Conservation (phyloP, 1,140 invertebrate genomes). For the Ceratina calcarata region DNA sequence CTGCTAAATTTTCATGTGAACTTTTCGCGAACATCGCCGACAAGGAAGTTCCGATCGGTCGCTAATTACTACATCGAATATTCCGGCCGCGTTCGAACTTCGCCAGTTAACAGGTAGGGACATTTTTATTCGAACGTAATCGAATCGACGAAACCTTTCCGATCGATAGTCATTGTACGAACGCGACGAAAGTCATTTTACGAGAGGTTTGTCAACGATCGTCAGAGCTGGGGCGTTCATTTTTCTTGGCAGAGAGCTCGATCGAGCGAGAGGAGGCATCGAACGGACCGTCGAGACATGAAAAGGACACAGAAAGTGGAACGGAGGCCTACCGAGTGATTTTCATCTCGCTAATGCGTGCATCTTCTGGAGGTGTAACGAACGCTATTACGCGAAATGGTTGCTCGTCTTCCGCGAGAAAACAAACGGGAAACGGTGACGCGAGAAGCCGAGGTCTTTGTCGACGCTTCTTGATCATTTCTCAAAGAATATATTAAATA, state of each 20-base stretch:
- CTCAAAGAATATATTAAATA: neutral
- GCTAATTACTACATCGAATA: slow-evolving; percentile 41
- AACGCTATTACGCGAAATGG: slow-evolving; percentile 47
- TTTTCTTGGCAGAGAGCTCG: slow-evolving; percentile 32
- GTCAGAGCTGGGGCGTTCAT: slow-evolving; percentile 19
- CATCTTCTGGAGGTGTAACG: slow-evolving; percentile 38
- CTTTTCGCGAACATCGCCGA: slow-evolving; percentile 17
- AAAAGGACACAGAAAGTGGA: slow-evolving; percentile 41
- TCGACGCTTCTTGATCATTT: too few species aligned
- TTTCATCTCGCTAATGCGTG: slow-evolving; percentile 60
- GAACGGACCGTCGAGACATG: slow-evolving; percentile 21
- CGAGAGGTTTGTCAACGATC: slow-evolving; percentile 33
- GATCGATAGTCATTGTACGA: neutral
- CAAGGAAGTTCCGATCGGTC: slow-evolving; percentile 14
- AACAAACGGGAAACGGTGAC: neutral
- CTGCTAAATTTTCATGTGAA: slow-evolving; percentile 9
- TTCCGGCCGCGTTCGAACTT: neutral
- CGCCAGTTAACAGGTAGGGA: slow-evolving; percentile 7
- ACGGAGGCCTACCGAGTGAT: slow-evolving; percentile 17
- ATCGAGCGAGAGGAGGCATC: slow-evolving; percentile 37
- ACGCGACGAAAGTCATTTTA: slow-evolving; percentile 18
- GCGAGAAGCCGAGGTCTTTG: slow-evolving; percentile 3
- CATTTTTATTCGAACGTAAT: neutral
- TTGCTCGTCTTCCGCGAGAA: slow-evolving; percentile 12
- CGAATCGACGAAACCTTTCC: too few species aligned